Base-by-base conservation (phyloP, 2,797 vertebrate genomes). In the Champsocephalus esox region DNA sequence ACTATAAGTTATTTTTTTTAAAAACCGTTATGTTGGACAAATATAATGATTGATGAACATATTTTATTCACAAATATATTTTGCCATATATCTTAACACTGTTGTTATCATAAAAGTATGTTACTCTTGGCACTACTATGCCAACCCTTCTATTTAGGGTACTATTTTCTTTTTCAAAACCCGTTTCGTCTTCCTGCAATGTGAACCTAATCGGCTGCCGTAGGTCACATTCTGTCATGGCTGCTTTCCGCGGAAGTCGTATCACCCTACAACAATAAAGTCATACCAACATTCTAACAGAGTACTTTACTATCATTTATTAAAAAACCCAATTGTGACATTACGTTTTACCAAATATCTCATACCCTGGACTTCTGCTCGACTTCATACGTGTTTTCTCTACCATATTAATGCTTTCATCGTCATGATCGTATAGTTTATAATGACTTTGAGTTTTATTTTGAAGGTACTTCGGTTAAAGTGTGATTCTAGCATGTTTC, bases 171-270 rank as follows among this genome's bases (percentile, higher is more conserved):
- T 24, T 12, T n/a, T 1, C 3, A 12, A 4, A 14, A 54, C 12
- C 62, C 51, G 12, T 72, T 85, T 78, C 14, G 17, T 63, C 14
- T 3, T 44, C 2, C 0, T 17, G 0, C 17, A 0, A 12, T 87
- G 84, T 81, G 88, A 62, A 24, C 82, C 73, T 69, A 14, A 32
- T 16, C 61, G 7, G 55, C 9, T 81, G 11, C 90, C 91, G 60
- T 92, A 92, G 88, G 84, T 91, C 87, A 88, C 2, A 46, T 28
- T 21, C 1, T 45, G 70, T 55, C 24, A 72, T 66, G 46, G 59
- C 66, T 17, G 51, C 50, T 4, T 2, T 60, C 16, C 4, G 32
- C 79, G 80, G 87, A 89, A 88, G 70, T 21, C 0, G 0, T 5
- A 9, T 11, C 3, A 19, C 24, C n/a, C 32, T 61, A 8, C 16